phyloP scores from a whole-genome alignment of 2,797 vertebrate species.

The Glyptemys insculpta region DNA sequence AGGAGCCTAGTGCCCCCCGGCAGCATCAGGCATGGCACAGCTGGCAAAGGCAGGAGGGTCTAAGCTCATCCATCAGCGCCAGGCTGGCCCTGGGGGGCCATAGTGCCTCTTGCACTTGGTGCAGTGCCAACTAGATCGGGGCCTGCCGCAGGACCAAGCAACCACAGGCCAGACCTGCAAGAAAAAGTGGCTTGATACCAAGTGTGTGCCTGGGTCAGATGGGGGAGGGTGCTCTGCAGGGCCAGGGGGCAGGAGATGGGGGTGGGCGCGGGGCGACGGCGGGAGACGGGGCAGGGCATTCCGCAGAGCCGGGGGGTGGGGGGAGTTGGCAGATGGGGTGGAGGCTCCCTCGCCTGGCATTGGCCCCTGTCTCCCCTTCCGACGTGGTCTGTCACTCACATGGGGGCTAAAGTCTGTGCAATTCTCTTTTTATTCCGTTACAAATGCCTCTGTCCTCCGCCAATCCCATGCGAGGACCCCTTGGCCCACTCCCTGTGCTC shows the following conservation, averaged over 20 bases:
- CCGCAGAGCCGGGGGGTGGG: background rate
- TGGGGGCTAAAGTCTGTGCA: background rate
- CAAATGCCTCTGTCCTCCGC: background rate
- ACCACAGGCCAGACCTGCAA: no score
- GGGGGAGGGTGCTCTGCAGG: background rate
- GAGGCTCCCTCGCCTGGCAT: background rate
- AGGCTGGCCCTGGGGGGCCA: no score
- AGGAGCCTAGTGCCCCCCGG: no score
- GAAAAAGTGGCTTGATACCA: background rate
- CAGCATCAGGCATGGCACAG: no score
- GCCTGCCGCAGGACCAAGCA: no score
- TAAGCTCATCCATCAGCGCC: no score
- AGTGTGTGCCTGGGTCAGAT: background rate
- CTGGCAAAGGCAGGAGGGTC: no score
- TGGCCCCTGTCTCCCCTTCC: background rate
- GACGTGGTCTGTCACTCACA: background rate
- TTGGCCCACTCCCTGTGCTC: background rate
- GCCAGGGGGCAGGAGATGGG: no score
- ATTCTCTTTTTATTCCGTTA: background rate
- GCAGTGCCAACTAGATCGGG: no score
- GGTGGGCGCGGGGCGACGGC: no score
- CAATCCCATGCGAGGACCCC: background rate
- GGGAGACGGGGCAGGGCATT: background rate
- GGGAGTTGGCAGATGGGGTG: no score
- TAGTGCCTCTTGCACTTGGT: no score